phyloP scores from a whole-genome alignment of 2,888 invertebrate species.

The Epirrhoe alternata region DNA sequence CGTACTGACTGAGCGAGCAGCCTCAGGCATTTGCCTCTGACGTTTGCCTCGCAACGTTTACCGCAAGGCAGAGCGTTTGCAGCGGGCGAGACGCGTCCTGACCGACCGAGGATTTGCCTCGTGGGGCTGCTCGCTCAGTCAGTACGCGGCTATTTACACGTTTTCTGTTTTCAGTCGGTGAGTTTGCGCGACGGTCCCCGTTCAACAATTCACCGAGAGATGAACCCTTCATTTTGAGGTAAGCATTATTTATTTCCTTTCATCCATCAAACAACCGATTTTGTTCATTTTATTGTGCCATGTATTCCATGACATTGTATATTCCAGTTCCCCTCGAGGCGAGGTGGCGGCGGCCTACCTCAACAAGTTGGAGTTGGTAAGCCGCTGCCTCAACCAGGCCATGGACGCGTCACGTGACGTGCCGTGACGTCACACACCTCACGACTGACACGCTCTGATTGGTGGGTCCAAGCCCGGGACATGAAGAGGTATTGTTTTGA shows the following conservation, averaged over 20 bases:
- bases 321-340: constrained; percentile 63
- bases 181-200: constrained; percentile 61
- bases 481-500: background rate
- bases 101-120: no score
- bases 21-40: no score
- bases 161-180: constrained; percentile 51
- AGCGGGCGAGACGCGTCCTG: no score
- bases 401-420: constrained; percentile 59
- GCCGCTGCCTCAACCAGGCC: constrained; percentile 62
- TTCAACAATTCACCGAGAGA: constrained; percentile 62
- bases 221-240: constrained; percentile 70
- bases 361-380: constrained; percentile 65
- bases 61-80: no score
- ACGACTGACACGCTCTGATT: background rate
- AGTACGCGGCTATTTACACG: no score
- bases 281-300: no score
- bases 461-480: background rate
- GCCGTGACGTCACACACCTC: constrained; percentile 53
- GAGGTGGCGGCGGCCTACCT: constrained; percentile 63
- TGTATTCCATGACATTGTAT: background rate
- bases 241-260: constrained; percentile 21
- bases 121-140: no score
- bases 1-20: no score
- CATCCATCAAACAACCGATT: no score
- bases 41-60: no score